These are phyloP conservation scores for Mirza zaza DNA, from an alignment of 2,113 vertebrate genomes.

Conservation along the genomic window DNA sequence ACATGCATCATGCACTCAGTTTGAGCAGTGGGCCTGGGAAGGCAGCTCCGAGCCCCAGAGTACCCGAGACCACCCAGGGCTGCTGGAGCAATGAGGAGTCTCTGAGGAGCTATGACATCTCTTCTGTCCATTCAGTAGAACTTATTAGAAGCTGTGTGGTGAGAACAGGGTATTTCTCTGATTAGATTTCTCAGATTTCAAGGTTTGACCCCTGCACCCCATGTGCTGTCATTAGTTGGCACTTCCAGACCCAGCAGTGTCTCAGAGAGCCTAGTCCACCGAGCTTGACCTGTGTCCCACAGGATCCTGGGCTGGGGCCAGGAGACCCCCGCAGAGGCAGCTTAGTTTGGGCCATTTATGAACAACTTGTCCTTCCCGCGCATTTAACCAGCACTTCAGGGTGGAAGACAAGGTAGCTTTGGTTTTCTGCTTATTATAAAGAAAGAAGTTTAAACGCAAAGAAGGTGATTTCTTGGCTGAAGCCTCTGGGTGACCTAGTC, in stretches of 20 bases:
- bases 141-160: background rate
- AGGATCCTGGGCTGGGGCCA: background rate
- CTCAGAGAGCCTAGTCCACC: background rate
- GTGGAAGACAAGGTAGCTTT: background rate
- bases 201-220: too few species aligned
- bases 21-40: too few species aligned
- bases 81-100: background rate
- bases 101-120: background rate
- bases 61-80: too few species aligned
- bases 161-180: background rate
- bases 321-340: background rate
- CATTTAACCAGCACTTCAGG: background rate
- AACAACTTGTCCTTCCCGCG: background rate
- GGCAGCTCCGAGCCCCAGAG: background rate
- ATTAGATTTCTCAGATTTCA: background rate
- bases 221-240: background rate
- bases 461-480: background rate
- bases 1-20: fast-evolving
- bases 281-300: background rate
- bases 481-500: background rate
- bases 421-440: background rate
- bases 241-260: background rate
- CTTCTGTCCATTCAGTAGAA: background rate
- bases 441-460: background rate
- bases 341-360: background rate